phyloP scores from a whole-genome alignment of 53 echinoderm and acorn worm species.

The Holothuria scabra region DNA sequence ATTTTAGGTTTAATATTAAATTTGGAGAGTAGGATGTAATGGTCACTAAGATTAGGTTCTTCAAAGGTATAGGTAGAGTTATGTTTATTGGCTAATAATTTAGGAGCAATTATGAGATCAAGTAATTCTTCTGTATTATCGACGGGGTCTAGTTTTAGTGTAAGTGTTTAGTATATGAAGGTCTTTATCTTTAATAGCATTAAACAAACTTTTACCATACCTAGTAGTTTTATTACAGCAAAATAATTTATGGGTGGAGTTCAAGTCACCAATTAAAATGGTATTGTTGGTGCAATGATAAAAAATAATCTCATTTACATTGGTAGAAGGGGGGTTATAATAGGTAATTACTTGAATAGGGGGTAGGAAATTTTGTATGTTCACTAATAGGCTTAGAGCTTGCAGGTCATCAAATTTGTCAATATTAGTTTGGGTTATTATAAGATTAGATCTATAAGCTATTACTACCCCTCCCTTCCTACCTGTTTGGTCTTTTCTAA shows the following conservation, averaged over 20 bases:
- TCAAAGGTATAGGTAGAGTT: background rate
- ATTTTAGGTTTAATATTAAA: background rate
- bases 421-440: background rate
- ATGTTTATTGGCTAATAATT: background rate
- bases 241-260: background rate
- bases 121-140: background rate
- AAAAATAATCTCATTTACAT: too few relatives aligned
- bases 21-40: background rate
- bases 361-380: too few relatives aligned
- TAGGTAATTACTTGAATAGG: too few relatives aligned
- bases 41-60: background rate
- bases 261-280: background rate
- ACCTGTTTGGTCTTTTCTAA: too few relatives aligned
- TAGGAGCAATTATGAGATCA: background rate
- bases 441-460: too few relatives aligned
- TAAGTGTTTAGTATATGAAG: too few relatives aligned
- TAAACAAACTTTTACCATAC: too few relatives aligned
- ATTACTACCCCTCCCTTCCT: too few relatives aligned
- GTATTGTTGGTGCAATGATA: background rate
- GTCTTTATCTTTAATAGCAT: too few relatives aligned
- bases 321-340: too few relatives aligned
- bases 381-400: too few relatives aligned
- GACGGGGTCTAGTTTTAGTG: background rate
- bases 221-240: background rate
- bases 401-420: too few relatives aligned